Evolutionary conservation across 1,140 invertebrate genomes (phyloP), one percentile per base, ranked within the genome.

Genomic region (Leptopilina clavipes): DNA sequence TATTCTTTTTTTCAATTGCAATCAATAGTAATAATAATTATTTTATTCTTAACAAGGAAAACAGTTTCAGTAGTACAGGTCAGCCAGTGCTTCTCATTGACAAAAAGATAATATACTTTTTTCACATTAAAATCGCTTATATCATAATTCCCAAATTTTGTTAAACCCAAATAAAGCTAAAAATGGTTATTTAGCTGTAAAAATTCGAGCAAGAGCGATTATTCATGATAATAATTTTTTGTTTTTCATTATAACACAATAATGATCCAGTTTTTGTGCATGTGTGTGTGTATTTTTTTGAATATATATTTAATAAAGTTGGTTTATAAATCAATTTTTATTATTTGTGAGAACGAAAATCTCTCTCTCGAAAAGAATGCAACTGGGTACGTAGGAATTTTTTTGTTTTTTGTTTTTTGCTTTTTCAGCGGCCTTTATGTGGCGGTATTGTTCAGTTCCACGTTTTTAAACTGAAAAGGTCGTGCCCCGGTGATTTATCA

Each of bases 401-500:
- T n/a, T 71, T 44, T 31, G 1, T 31, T 40, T 5, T 40, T 40
- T 40, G 6, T 40, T 7, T 40, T 40, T 40, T n/a, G n/a, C n/a
- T 40, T 40, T 71, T 45, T 22, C 25, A 5, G 25, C 25, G 8
- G 37, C 43, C 43, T 71, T 71, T 44, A 71, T 44, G 14, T 71
- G 14, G 18, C 43, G 18, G 43, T 18, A 43, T 44, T 71, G 43
- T 71, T 71, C 37, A 45, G 43, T 71, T 71, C 40, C 22, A 73
- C 72, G 45, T 14, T 31, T 52, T 65, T 31, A 65, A 65, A 22
- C 25, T n/a, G 56, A 12, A 65, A 31, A 65, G 59, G 59, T 75
- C 71, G 72, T 75, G 73, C 56, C n/a, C 25, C 37, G 31, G 74
- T 76, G 81, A 86, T 86, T 84, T 84, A 81, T 86, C 82, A 85